A percentile compares a stretch with the other conserved stretches of the same genome.
Conservation (phyloP, 2,113 vertebrate species). For the Pavo muticus region DNA sequence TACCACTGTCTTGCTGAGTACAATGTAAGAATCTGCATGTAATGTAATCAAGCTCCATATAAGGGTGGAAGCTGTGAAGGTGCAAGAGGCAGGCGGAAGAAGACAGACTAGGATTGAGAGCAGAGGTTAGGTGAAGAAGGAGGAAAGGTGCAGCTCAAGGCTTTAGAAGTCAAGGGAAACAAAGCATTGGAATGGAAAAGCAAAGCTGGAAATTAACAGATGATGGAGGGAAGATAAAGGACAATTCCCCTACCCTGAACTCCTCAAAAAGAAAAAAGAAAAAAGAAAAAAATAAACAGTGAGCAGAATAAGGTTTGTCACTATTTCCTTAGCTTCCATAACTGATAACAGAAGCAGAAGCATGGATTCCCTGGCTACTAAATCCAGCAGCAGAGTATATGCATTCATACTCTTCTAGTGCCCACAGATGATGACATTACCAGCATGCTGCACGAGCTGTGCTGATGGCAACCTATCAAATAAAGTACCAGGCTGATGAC, state of each 20-base stretch:
- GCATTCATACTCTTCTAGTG: conserved; percentile 3
- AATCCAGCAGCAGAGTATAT: not conserved
- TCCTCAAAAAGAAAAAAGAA: too few species aligned
- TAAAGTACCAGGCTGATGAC: not conserved
- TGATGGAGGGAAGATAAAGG: not conserved
- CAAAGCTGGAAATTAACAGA: not conserved
- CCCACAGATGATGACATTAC: not conserved
- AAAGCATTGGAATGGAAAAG: not conserved
- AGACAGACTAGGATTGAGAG: not conserved
- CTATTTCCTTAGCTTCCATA: not conserved
- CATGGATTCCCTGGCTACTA: not conserved
- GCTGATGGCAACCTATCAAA: not conserved
- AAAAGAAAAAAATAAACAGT: fast-evolving
- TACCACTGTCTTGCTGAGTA: not conserved
- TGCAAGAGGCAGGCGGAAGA: not conserved
- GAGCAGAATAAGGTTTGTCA: not conserved
- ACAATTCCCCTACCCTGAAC: not conserved
- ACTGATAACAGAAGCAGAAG: not conserved
- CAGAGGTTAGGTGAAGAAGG: not conserved
- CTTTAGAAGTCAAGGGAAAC: not conserved
- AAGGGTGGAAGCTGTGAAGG: not conserved
- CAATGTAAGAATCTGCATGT: not conserved
- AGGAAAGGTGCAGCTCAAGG: not conserved
- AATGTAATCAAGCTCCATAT: not conserved
- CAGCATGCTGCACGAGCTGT: fast-evolving